Evolutionary conservation across 2,113 vertebrate genomes (phyloP).

Genomic region (Patagioenas fasciata): DNA sequence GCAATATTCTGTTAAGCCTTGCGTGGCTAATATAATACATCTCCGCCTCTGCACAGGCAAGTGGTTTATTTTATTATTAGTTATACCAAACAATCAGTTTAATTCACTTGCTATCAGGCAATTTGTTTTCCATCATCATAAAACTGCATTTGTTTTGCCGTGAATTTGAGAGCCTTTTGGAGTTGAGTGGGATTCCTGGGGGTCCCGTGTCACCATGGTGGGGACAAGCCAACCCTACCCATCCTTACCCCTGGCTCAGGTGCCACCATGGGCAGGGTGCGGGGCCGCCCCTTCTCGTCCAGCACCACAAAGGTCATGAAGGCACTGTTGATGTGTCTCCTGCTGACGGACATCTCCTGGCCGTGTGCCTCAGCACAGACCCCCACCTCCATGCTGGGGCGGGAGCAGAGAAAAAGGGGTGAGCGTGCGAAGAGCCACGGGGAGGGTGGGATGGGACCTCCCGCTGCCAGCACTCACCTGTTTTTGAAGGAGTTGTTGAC

Average conservation of each 20-base stretch:
- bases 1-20: background rate
- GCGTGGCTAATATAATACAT: background rate
- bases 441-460: background rate
- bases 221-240: background rate
- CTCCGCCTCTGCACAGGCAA: background rate
- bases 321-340: slow-evolving; percentile 93
- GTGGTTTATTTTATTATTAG: background rate
- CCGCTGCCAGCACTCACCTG: slow-evolving; percentile 40
- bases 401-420: background rate
- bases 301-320: slow-evolving; percentile 96
- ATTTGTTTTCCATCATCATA: background rate
- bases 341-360: slow-evolving; percentile 79
- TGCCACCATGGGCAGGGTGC: slow-evolving; percentile 82
- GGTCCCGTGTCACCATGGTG: accelerated
- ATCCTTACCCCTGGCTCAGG: slow-evolving; percentile 86
- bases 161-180: accelerated
- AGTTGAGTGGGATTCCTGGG: accelerated
- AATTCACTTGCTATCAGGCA: background rate
- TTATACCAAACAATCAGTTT: background rate
- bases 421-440: accelerated
- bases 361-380: slow-evolving; percentile 92
- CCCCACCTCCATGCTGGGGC: slow-evolving; percentile 94
- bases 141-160: background rate
- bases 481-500: slow-evolving; percentile 96
- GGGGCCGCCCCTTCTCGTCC: slow-evolving; percentile 79